phyloP scores from a whole-genome alignment of 2,797 vertebrate species.

The Kryptopterus vitreolus region DNA sequence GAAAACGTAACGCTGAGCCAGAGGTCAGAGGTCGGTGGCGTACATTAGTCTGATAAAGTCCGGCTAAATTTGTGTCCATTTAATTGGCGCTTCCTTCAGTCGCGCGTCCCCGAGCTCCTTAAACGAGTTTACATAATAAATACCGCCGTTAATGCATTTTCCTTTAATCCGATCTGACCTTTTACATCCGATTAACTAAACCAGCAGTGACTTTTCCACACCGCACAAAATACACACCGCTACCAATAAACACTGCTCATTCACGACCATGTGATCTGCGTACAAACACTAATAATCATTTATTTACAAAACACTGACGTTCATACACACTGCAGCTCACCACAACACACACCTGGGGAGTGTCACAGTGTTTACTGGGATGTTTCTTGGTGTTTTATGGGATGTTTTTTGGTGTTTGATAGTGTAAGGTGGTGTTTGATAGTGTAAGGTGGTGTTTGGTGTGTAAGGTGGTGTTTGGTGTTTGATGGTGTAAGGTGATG shows the following conservation, averaged over 20 bases:
- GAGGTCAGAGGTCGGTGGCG: slow-evolving; percentile 1
- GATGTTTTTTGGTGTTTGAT: not conserved
- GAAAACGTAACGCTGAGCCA: not conserved
- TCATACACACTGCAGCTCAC: not conserved
- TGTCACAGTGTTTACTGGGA: not conserved
- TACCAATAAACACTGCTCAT: not conserved
- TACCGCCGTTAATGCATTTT: slow-evolving; percentile 13
- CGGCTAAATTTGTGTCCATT: slow-evolving; percentile 24
- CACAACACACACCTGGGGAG: not conserved
- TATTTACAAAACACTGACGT: not conserved
- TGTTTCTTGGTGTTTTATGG: not conserved
- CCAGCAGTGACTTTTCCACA: not conserved
- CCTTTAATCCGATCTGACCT: slow-evolving; percentile 33
- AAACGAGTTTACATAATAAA: slow-evolving; percentile 35
- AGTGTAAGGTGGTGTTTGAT: not conserved
- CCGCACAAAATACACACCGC: not conserved
- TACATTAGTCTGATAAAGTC: slow-evolving; percentile 16
- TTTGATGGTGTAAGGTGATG: not conserved
- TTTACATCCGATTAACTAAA: slow-evolving; percentile 11
- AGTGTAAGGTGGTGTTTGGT: too few relatives aligned
- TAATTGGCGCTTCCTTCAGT: slow-evolving; percentile 12
- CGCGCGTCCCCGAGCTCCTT: not conserved
- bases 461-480: not conserved
- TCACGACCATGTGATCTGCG: not conserved
- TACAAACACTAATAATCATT: not conserved